Conservation (phyloP, 2,797 vertebrate genomes). For the Propithecus perrieri region DNA sequence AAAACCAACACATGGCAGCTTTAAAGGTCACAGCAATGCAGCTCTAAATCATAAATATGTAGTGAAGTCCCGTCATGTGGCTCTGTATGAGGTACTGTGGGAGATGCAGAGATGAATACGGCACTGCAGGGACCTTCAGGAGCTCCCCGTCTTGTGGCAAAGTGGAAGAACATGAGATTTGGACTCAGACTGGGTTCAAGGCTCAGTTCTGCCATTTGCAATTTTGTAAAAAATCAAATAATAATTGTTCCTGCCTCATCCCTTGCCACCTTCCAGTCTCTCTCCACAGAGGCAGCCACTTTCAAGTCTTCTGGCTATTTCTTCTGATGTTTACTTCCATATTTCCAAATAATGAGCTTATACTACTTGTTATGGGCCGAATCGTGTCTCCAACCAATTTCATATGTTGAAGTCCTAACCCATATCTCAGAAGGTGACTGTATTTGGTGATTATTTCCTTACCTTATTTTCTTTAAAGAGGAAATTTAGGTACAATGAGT, state of each 20-base stretch:
- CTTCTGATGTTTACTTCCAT: not conserved
- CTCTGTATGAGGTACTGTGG: not conserved
- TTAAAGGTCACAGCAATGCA: not conserved
- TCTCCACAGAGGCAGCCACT: not conserved
- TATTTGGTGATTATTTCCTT: not conserved
- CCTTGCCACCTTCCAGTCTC: not conserved
- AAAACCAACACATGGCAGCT: not conserved
- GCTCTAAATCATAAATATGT: not conserved
- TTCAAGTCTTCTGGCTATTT: not conserved
- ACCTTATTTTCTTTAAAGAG: not conserved
- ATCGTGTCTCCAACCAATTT: not conserved
- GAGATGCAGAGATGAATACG: accelerated
- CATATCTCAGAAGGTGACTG: not conserved
- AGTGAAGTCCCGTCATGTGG: not conserved
- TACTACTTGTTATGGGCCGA: not conserved
- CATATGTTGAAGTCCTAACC: not conserved
- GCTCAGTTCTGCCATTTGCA: not conserved
- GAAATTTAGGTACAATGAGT: not conserved
- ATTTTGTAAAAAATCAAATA: not conserved
- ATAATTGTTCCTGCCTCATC: not conserved
- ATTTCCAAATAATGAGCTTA: not conserved
- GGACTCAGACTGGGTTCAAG: not conserved
- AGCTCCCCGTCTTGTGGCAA: not conserved
- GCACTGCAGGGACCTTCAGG: not conserved
- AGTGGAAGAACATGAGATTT: not conserved